Conservation (phyloP, 2,888 invertebrate genomes). For the Scaptomyza parva region DNA sequence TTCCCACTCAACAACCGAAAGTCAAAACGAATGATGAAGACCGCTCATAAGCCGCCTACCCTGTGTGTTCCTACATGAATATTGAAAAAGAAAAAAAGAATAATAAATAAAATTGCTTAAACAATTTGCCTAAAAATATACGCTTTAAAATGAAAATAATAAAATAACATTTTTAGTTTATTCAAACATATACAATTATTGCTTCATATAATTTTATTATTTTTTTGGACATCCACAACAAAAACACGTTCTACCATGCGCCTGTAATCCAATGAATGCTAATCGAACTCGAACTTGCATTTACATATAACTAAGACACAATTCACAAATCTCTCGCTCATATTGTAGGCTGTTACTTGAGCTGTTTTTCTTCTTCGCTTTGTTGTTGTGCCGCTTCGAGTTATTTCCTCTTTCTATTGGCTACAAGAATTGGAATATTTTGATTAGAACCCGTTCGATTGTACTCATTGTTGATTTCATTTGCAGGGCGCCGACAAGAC, state of each 20-base stretch:
- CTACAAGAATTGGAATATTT: slow-evolving; percentile 21
- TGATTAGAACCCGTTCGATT: neutral
- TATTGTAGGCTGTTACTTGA: slow-evolving; percentile 77
- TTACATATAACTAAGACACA: slow-evolving; percentile 40
- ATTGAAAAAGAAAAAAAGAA: slow-evolving; percentile 25
- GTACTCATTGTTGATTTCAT: neutral
- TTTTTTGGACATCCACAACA: slow-evolving; percentile 29
- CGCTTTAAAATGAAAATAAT: slow-evolving; percentile 15
- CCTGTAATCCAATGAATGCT: slow-evolving; percentile 55
- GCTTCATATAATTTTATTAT: slow-evolving; percentile 30
- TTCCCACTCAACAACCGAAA: slow-evolving; percentile 60
- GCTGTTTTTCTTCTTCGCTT: slow-evolving; percentile 81
- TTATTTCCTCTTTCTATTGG: slow-evolving; percentile 65
- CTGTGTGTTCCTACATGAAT: slow-evolving; percentile 83
- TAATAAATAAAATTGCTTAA: slow-evolving; percentile 36
- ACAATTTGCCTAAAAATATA: slow-evolving; percentile 61
- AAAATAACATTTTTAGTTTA: slow-evolving; percentile 11
- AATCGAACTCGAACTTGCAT: slow-evolving; percentile 46
- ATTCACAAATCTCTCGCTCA: slow-evolving; percentile 59
- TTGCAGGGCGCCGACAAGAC: slow-evolving; percentile 86
- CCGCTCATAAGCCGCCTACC: slow-evolving; percentile 85
- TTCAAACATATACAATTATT: slow-evolving; percentile 19
- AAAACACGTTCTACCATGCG: slow-evolving; percentile 57
- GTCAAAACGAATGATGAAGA: slow-evolving; percentile 82
- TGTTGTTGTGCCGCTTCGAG: slow-evolving; percentile 66